Conservation (phyloP, 2,797 vertebrate genomes). For the Furcifer pardalis region DNA sequence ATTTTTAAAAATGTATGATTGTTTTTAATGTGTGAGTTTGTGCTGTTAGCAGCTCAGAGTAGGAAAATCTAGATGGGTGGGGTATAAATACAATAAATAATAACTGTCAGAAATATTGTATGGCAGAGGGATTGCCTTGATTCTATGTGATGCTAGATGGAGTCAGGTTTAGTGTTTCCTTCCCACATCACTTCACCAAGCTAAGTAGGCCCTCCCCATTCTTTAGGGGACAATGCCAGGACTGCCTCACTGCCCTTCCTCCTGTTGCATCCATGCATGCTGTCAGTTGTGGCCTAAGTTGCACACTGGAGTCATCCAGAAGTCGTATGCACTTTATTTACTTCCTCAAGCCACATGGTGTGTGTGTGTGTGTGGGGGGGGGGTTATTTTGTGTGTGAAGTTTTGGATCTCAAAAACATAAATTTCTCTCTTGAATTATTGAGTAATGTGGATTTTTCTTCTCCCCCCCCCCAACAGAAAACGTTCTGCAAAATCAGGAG, state of each 20-base stretch:
- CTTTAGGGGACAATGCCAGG: not conserved
- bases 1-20: too few relatives aligned
- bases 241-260: not conserved
- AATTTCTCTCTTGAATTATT: slow-evolving; percentile 23
- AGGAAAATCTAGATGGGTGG: too few relatives aligned
- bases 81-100: too few relatives aligned
- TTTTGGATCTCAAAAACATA: slow-evolving; percentile 28
- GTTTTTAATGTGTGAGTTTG: too few relatives aligned
- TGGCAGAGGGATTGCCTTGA: not conserved
- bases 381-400: not conserved
- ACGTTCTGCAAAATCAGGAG: slow-evolving; percentile 91
- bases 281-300: not conserved
- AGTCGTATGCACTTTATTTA: not conserved
- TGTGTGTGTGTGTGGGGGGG: too few relatives aligned
- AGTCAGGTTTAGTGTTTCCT: not conserved
- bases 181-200: not conserved
- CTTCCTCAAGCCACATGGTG: not conserved
- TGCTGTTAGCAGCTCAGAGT: too few relatives aligned
- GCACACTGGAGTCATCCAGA: not conserved
- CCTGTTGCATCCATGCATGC: not conserved
- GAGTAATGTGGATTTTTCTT: slow-evolving; percentile 40
- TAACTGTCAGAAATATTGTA: not conserved
- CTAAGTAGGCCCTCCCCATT: not conserved
- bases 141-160: too few relatives aligned
- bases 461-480: slow-evolving; percentile 84